These are phyloP conservation scores for Aldabrachelys gigantea DNA, from an alignment of 2,113 vertebrate genomes.

Conservation along the genomic window DNA sequence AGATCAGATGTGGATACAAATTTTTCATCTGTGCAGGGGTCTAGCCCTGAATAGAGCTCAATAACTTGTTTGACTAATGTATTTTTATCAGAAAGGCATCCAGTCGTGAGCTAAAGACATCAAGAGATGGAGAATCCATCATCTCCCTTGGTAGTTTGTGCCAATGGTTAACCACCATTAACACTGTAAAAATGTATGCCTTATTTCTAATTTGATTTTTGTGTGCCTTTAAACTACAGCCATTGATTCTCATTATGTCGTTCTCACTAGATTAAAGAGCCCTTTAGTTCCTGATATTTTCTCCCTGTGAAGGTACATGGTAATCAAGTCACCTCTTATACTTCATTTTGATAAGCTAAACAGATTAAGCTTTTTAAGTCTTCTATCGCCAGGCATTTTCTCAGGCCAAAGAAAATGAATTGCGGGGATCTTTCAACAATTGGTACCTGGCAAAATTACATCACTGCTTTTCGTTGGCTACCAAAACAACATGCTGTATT, in stretches of 20 bases:
- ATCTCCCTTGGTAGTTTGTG: not conserved
- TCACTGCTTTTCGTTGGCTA: not conserved
- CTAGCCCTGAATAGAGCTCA: not conserved
- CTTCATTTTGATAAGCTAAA: not conserved
- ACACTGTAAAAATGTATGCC: not conserved
- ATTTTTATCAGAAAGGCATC: not conserved
- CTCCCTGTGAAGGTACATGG: accelerated
- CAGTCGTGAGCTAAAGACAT: not conserved
- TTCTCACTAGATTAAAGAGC: not conserved
- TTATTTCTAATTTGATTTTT: not conserved
- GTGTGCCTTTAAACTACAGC: not conserved
- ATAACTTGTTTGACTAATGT: not conserved
- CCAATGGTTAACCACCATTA: not conserved
- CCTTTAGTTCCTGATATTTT: not conserved
- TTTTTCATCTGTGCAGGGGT: too few relatives aligned
- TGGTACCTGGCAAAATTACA: not conserved
- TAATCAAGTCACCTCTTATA: not conserved
- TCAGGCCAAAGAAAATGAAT: not conserved
- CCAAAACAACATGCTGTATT: not conserved
- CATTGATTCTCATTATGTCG: not conserved
- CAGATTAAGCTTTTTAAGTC: not conserved
- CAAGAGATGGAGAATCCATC: not conserved
- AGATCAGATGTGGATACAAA: too few relatives aligned
- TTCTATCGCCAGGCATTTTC: not conserved
- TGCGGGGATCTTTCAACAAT: not conserved